Percentiles rank a stretch among this genome's conserved stretches.
These are phyloP conservation scores for Drosophila tristis DNA, from an alignment of 1,140 invertebrate species.

Conservation along the genomic window DNA sequence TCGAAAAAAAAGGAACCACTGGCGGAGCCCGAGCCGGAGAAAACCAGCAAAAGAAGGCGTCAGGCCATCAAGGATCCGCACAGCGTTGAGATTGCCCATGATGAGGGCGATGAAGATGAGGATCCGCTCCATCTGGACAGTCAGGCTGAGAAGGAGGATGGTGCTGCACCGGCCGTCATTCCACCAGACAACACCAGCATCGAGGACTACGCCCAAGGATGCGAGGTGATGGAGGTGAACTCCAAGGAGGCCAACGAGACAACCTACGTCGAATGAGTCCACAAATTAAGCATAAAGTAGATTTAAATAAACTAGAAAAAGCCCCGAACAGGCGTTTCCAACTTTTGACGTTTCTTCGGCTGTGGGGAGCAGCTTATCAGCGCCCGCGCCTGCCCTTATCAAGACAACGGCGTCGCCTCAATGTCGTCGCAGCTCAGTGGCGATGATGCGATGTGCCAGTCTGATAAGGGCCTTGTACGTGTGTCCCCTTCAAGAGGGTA, in stretches of 20 bases:
- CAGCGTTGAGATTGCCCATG: no score
- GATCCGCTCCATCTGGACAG: no score
- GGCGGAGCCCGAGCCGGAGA: neutral
- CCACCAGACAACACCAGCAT: conserved; percentile 32
- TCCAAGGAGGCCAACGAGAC: conserved; percentile 69
- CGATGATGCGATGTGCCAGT: conserved; percentile 13
- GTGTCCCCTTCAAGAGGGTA: neutral
- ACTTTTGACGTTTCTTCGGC: neutral
- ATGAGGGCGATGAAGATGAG: no score
- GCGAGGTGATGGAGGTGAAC: conserved; percentile 59
- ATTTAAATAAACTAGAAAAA: no score
- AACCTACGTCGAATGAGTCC: conserved; percentile 48
- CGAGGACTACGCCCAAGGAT: conserved; percentile 72
- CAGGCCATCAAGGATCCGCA: neutral
- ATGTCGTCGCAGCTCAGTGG: conserved; percentile 15
- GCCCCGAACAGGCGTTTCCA: no score
- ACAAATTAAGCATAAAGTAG: no score
- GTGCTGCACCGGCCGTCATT: no score
- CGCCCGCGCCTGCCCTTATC: conserved; percentile 16
- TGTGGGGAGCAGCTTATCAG: conserved; percentile 11
- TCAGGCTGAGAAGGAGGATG: no score
- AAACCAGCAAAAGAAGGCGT: neutral
- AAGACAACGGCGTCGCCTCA: conserved; percentile 28
- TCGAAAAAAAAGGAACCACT: neutral
- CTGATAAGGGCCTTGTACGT: neutral